A percentile compares a stretch with the other conserved stretches of the same genome.
Conservation (phyloP, 1,140 invertebrate genomes). For the Drosophila suzukii region DNA sequence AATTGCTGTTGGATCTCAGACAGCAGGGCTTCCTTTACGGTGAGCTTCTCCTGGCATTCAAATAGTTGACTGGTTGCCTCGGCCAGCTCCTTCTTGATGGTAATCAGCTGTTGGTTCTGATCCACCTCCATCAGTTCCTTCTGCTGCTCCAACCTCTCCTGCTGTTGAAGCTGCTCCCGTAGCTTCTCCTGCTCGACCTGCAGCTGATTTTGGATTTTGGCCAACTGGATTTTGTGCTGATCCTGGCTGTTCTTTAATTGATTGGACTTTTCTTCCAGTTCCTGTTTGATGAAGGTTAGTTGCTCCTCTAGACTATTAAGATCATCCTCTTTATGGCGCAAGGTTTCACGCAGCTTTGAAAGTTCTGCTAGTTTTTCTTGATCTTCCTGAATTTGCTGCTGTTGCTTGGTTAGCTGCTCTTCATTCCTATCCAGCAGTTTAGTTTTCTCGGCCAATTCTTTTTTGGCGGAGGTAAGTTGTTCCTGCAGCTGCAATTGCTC, state of each 20-base stretch:
- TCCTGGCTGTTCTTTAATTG: constrained; percentile 18
- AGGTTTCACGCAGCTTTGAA: not conserved
- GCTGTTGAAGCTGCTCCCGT: constrained; percentile 21
- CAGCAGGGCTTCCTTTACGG: constrained; percentile 1
- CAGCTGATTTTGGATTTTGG: constrained; percentile 16
- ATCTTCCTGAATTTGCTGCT: not conserved
- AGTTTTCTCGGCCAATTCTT: not conserved
- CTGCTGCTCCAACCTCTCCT: constrained; percentile 39
- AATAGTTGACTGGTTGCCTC: constrained; percentile 4
- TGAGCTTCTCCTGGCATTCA: constrained; percentile 14
- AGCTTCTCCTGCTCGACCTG: constrained; percentile 17
- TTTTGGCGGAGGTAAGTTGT: not conserved
- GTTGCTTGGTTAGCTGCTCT: not conserved
- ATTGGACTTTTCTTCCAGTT: constrained; percentile 42
- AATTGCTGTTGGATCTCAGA: constrained; percentile 5
- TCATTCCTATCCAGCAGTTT: constrained; percentile 2
- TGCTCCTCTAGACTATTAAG: constrained; percentile 12
- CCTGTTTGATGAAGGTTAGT: constrained; percentile 19
- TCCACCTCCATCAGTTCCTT: constrained; percentile 33
- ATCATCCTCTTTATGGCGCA: constrained; percentile 6
- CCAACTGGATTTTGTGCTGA: constrained; percentile 24
- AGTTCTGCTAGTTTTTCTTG: not conserved
- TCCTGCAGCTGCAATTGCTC: constrained; percentile 7
- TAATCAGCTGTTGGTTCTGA: constrained; percentile 15
- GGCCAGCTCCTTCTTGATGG: constrained; percentile 12